Percentiles rank a stretch among this genome's conserved stretches.
Evolutionary conservation across 2,797 vertebrate genomes (phyloP).

Genomic region (Tarsius wallacei): DNA sequence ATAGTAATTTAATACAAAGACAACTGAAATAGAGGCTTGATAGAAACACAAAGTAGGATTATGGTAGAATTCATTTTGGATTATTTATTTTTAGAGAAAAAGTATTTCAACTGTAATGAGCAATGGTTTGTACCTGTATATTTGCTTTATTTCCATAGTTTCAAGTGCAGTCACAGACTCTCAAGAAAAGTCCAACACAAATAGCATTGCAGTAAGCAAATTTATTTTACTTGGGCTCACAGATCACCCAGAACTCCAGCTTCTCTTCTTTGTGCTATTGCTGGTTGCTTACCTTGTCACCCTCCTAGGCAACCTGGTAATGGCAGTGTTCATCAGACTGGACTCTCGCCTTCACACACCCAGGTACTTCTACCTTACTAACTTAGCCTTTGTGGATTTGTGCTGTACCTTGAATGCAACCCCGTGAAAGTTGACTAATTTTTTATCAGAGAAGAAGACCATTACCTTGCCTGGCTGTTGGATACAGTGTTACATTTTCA

Average conservation of each 20-base stretch:
- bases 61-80: background rate
- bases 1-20: background rate
- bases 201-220: constrained; percentile 6
- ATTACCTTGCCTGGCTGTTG: constrained; percentile 79
- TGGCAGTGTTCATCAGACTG: constrained; percentile 42
- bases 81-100: background rate
- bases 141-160: background rate
- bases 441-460: constrained; percentile 74
- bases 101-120: background rate
- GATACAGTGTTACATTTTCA: constrained; percentile 77
- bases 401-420: constrained; percentile 66
- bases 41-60: background rate
- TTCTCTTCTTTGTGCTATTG: constrained; percentile 68
- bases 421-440: constrained; percentile 67
- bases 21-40: background rate
- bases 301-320: constrained; percentile 61
- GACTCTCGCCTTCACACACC: constrained; percentile 56
- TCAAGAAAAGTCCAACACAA: background rate
- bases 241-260: constrained; percentile 9
- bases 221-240: constrained; percentile 79
- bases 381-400: constrained; percentile 76
- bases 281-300: constrained; percentile 66
- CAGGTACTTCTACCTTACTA: constrained; percentile 80
- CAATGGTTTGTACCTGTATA: accelerated
- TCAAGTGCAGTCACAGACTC: no score